Conservation (phyloP, 2,113 vertebrate genomes). For the Eupsittula cactorum region DNA sequence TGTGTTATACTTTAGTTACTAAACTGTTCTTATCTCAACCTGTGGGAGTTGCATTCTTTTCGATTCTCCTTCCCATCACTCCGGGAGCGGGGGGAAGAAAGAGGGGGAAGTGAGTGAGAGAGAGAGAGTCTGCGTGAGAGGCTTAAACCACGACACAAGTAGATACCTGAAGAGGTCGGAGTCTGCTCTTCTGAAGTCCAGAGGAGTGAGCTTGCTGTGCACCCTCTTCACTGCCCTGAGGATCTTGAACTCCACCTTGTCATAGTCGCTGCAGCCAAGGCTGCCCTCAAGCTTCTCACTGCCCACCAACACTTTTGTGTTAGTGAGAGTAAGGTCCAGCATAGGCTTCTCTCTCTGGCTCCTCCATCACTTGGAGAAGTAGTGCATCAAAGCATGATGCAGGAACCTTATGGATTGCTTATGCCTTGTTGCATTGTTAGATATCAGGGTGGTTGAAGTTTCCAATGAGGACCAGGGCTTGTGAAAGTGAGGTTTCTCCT, state of each 20-base stretch:
- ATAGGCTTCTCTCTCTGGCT: neutral
- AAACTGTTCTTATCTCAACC: too few species aligned
- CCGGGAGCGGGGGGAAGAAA: too few species aligned
- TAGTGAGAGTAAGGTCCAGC: neutral
- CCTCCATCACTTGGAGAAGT: neutral
- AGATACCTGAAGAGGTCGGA: neutral
- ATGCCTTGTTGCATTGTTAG: neutral
- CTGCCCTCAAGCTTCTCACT: neutral
- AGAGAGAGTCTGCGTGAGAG: too few species aligned
- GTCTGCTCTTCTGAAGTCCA: neutral
- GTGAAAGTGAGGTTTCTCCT: neutral
- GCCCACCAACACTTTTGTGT: neutral
- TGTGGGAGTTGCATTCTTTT: too few species aligned
- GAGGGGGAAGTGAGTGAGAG: too few species aligned
- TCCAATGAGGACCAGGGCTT: neutral
- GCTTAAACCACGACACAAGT: neutral
- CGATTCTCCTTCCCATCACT: too few species aligned
- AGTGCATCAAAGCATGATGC: neutral
- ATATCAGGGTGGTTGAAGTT: neutral
- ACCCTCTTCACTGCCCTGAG: neutral
- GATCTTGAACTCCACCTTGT: neutral
- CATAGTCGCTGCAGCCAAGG: neutral
- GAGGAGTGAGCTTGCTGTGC: neutral
- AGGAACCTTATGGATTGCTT: neutral
- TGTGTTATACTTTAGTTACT: too few species aligned